These are phyloP conservation scores for Paradisaea rubra DNA, from an alignment of 2,113 vertebrate genomes.

Conservation along the genomic window DNA sequence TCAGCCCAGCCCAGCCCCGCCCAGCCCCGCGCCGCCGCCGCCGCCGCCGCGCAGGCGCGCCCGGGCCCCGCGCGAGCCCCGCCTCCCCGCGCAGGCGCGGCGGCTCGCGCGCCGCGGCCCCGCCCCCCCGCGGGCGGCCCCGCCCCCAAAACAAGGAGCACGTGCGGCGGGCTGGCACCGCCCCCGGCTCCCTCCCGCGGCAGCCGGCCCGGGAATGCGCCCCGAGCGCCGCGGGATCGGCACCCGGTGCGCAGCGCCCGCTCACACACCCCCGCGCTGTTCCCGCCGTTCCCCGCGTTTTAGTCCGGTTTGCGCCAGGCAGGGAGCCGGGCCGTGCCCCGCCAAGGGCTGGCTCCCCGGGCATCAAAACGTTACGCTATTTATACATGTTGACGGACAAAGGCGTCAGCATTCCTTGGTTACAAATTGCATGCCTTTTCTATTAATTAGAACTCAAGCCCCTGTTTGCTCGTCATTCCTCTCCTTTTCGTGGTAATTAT, in stretches of 20 bases:
- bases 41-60: too few species aligned
- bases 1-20: too few species aligned
- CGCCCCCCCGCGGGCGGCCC: neutral
- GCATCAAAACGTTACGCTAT: fast-evolving
- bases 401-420: neutral
- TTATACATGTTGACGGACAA: neutral
- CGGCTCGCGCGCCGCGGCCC: too few species aligned
- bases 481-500: fast-evolving
- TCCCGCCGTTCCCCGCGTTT: fast-evolving
- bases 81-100: too few species aligned
- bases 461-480: neutral
- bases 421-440: neutral
- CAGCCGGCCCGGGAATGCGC: too few species aligned
- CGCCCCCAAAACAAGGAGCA: neutral
- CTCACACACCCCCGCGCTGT: fast-evolving
- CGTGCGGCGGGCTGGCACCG: fast-evolving
- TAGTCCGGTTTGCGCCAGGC: fast-evolving
- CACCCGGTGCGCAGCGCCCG: too few species aligned
- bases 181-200: fast-evolving
- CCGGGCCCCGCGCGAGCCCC: too few species aligned
- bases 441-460: fast-evolving
- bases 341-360: fast-evolving
- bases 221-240: too few species aligned
- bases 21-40: too few species aligned
- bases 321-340: neutral